Evolutionary conservation across 2,888 invertebrate genomes (phyloP), one percentile per base, ranked within the genome.

Genomic region (Athetis lepigone): DNA sequence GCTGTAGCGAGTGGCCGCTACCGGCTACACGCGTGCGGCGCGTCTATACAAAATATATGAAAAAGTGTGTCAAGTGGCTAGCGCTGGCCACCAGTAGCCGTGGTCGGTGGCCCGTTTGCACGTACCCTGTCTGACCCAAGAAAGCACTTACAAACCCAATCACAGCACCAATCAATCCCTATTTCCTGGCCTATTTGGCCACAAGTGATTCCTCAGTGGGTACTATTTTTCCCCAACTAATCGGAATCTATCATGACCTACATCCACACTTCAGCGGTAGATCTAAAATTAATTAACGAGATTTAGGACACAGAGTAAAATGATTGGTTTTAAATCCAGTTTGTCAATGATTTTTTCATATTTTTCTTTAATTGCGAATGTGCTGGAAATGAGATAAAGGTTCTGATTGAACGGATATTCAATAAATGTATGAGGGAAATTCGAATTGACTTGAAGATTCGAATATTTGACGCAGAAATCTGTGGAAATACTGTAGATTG

Each of bases 201-300:
- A 54, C 62, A 47, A 72, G 75, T 72, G 72, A 79, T 77, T 80
- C 65, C 57, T 45, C 63, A 25, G 59, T 59, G 29, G 76, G 43
- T 82, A 86, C 85, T 89, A 87, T 89, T 88, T 88, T 88, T 86
- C 68, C 75, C 70, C 73, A 80, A 77, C 83, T 86, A 88, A 89
- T 88, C 83, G 81, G 76, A 83, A 83, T 84, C 84, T 75, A 85
- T 85, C 79, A 79, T 72, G 87, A 85, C 85, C 89, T 83, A 85
- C 74, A 84, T 85, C 79, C 37, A 25, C 55, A 51, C 60, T 64
- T 78, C 65, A 73, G 74, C 70, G 65, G 79, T 81, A 67, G 80
- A 70, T 84, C 72, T 85, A 75, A 83, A 85, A 86, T 86, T 88
- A 89, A 89, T 89, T 86, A 86, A 82, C 64, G 43, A 36, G 37